Evolutionary conservation across 2,888 invertebrate genomes (phyloP), one percentile per base, ranked within the genome.

Genomic region (Tenthredo scrophulariae): DNA sequence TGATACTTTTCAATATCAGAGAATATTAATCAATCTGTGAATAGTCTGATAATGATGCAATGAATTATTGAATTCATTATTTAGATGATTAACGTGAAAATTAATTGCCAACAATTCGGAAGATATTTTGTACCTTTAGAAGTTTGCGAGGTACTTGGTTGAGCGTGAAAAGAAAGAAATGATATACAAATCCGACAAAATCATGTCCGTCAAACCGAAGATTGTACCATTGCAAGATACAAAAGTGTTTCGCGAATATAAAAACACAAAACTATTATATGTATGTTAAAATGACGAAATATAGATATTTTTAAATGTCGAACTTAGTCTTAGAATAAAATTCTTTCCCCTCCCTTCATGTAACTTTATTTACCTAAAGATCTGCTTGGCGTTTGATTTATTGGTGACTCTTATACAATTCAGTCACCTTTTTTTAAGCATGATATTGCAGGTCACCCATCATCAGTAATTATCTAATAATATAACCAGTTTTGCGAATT

Each of bases 291-390:
- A 50, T 77, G 50, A 46, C 54, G 77, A 77, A 77, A 77, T 77
- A 77, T 77, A 77, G 77, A 77, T 77, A 77, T 77, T 77, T 77
- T 77, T 77, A 74, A 77, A 77, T 50, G 77, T 77, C 77, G 50
- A 77, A 50, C 33, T 67, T 33, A 4, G 18, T 33, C 18, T 33
- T 67, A 67, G 5, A 26, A 13, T 0, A 4, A 33, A 67, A 67
- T 67, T 67, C 67, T 13, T 67, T 33, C 33, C 67, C 6, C 18
- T 62, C 62, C 62, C 62, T 3, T 9, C 62, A 62, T 26, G 62
- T 1, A 62, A 62, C 26, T 62, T 22, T 40, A 87, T 43, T 37
- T n/a, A n/a, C n/a, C n/a, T n/a, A n/a, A n/a, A n/a, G n/a, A n/a
- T n/a, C n/a, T n/a, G n/a, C n/a, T n/a, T n/a, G n/a, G n/a, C n/a